Evolutionary conservation across 2,797 vertebrate genomes (phyloP).

Genomic region (Trachurus trachurus): DNA sequence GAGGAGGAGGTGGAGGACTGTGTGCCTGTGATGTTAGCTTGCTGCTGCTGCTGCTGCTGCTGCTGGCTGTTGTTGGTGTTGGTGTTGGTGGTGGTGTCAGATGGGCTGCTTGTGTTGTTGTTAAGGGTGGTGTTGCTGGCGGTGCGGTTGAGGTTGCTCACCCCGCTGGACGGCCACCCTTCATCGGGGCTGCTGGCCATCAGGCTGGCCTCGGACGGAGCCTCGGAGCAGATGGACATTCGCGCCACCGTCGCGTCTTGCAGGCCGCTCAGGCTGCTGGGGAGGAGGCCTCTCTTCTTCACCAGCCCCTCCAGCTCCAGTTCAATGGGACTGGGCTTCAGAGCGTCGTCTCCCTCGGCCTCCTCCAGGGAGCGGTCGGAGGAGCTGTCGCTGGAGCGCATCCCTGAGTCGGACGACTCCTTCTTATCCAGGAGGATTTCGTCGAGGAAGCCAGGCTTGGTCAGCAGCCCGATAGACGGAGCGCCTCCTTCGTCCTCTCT

Average conservation of each 20-base stretch:
- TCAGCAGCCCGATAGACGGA: constrained; percentile 65
- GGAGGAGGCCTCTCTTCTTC: constrained; percentile 88
- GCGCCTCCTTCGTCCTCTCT: constrained; percentile 79
- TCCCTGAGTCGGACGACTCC: constrained; percentile 94
- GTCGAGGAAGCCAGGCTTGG: constrained; percentile 87
- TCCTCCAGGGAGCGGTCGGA: constrained; percentile 93
- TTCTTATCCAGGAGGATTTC: constrained; percentile 93
- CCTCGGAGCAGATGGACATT: constrained; percentile 99
- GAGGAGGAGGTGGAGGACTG: constrained; percentile 78
- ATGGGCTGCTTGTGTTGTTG: constrained; percentile 87
- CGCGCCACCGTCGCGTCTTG: constrained; percentile 91
- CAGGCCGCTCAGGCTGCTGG: constrained; percentile 90
- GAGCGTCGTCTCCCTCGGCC: constrained; percentile 78
- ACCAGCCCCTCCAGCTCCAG: constrained; percentile 90
- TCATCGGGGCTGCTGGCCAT: constrained; percentile 95
- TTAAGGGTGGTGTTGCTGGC: constrained; percentile 90
- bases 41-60: constrained; percentile 78
- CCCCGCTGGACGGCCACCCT: constrained; percentile 89
- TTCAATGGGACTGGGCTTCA: constrained; percentile 89
- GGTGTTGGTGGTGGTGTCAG: constrained; percentile 84
- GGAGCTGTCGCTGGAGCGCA: constrained; percentile 93
- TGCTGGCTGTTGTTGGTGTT: constrained; percentile 79
- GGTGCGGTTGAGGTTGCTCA: constrained; percentile 92
- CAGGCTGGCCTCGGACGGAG: constrained; percentile 89
- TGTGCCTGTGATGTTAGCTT: constrained; percentile 78